Percentiles rank a stretch among this genome's conserved stretches.
These are phyloP conservation scores for Drosophila parvula DNA, from an alignment of 1,140 invertebrate genomes.

Conservation along the genomic window DNA sequence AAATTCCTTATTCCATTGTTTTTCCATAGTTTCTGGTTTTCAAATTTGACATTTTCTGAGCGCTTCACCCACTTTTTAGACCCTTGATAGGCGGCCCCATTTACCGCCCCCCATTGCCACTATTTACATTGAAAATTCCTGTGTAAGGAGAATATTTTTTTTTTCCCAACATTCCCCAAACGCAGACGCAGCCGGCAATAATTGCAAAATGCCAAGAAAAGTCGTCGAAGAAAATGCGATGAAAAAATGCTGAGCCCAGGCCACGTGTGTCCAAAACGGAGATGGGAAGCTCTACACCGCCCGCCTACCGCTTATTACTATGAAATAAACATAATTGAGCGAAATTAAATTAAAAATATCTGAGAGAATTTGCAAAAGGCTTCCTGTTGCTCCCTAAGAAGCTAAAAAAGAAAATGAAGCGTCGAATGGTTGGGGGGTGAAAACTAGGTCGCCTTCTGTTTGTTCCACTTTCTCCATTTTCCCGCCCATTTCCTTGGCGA, in stretches of 20 bases:
- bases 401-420: slow-evolving; percentile 3
- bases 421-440: neutral
- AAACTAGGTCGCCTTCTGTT: slow-evolving; percentile 38
- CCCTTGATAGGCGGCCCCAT: neutral
- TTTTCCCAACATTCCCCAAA: slow-evolving; percentile 36
- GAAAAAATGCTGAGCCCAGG: slow-evolving; percentile 7
- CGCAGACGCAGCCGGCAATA: slow-evolving; percentile 42
- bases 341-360: slow-evolving; percentile 42
- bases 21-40: neutral
- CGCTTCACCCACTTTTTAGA: neutral
- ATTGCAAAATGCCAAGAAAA: slow-evolving; percentile 65
- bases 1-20: neutral
- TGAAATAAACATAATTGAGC: slow-evolving; percentile 29
- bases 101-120: slow-evolving; percentile 6
- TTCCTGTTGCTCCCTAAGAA: slow-evolving; percentile 27
- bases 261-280: slow-evolving; percentile 15
- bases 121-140: slow-evolving; percentile 53
- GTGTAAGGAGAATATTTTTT: slow-evolving; percentile 28
- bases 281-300: neutral
- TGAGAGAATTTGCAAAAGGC: slow-evolving; percentile 20
- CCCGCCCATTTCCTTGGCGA: slow-evolving; percentile 13
- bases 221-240: slow-evolving; percentile 20
- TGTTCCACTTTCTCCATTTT: slow-evolving; percentile 8
- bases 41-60: neutral
- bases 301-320: slow-evolving; percentile 5